Base-by-base conservation (phyloP, 1,140 invertebrate genomes). In the Pararge aegeria region DNA sequence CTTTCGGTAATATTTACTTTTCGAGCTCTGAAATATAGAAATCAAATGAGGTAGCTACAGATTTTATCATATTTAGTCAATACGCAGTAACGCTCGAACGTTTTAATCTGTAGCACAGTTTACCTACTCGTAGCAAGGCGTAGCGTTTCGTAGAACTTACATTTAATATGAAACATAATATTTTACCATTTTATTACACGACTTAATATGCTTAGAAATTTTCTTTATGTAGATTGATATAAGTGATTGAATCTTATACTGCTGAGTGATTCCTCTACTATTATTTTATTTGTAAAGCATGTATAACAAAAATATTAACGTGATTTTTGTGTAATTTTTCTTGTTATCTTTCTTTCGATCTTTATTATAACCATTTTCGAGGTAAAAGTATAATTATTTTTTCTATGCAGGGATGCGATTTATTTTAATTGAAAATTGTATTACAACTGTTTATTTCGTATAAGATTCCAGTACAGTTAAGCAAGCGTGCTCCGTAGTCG, bases 391-490 rank as follows among this genome's bases (percentile, higher is more conserved):
- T n/a, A n/a, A n/a, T n/a, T n/a, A n/a, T n/a, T n/a, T n/a, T n/a
- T n/a, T n/a, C n/a, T n/a, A n/a, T n/a, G n/a, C n/a, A n/a, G n/a
- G n/a, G n/a, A n/a, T n/a, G n/a, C n/a, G n/a, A n/a, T n/a, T n/a
- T n/a, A n/a, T n/a, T n/a, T n/a, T n/a, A n/a, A n/a, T n/a, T n/a
- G 24, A 24, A 24, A 24, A 24, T 24, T 24, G 24, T 24, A 4
- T 24, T 24, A 24, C 24, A 4, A 54, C 24, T 44, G 24, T 27
- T 49, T 48, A 20, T 37, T 21, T 15, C 15, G 37, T 44, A 19
- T 61, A 55, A 61, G 59, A 51, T 55, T 38, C 34, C 42, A 61
- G 52, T 61, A 34, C n/a, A 61, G 29, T 61, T 61, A 61, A 50
- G 52, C 52, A 55, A 61, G 40, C 52, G 52, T 30, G 59, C 37